A percentile compares a stretch with the other conserved stretches of the same genome.
These are phyloP conservation scores for Catharus ustulatus DNA, from an alignment of 2,797 vertebrate species.

Conservation along the genomic window DNA sequence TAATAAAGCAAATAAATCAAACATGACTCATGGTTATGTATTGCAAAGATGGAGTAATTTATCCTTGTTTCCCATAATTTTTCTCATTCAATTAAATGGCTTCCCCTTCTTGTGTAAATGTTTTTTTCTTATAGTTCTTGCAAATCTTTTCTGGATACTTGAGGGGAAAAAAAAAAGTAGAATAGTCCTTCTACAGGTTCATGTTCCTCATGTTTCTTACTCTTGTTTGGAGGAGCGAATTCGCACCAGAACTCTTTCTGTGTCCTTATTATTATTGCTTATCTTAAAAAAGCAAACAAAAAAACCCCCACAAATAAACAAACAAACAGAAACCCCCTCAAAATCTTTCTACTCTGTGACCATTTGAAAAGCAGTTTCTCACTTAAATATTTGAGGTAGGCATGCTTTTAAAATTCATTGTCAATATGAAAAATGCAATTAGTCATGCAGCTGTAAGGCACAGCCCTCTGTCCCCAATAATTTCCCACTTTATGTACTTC, in stretches of 20 bases:
- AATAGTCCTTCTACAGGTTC: neutral
- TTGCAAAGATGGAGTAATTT: neutral
- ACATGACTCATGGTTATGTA: neutral
- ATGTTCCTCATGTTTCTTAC: neutral
- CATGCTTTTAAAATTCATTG: neutral
- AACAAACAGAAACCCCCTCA: too few species aligned
- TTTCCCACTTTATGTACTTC: neutral
- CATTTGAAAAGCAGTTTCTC: neutral
- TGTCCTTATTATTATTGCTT: neutral
- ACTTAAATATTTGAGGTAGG: neutral
- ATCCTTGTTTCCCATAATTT: neutral
- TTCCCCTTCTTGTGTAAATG: neutral
- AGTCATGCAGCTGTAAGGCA: neutral
- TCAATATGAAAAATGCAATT: neutral
- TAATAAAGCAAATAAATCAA: neutral
- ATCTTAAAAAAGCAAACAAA: neutral
- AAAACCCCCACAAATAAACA: too few species aligned
- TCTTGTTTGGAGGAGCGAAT: neutral
- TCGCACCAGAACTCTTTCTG: neutral
- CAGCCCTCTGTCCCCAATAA: fast-evolving
- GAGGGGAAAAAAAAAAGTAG: too few species aligned
- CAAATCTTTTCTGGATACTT: neutral
- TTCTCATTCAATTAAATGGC: neutral
- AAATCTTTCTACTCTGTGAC: neutral
- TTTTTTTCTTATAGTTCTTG: neutral